Percentiles rank a stretch among this genome's conserved stretches.
Evolutionary conservation across 1,140 invertebrate genomes (phyloP).

Genomic region (Danaus plexippus): DNA sequence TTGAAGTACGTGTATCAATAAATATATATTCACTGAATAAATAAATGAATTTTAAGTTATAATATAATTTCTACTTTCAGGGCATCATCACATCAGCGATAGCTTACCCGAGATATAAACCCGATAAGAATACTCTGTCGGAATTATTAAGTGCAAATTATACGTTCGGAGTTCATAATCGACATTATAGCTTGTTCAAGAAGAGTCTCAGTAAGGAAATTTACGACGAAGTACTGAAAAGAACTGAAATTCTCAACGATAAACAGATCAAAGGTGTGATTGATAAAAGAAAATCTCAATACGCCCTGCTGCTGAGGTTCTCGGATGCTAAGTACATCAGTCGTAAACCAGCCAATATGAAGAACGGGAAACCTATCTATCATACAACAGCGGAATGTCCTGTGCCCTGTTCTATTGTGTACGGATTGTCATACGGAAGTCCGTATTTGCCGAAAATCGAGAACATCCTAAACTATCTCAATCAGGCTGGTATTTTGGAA

Average conservation of each 20-base stretch:
- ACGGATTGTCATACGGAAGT: conserved; percentile 55
- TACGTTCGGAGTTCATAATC: conserved; percentile 52
- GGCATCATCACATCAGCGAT: conserved; percentile 58
- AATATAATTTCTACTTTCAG: conserved; percentile 34
- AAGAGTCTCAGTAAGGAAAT: conserved; percentile 33
- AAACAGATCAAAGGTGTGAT: conserved; percentile 45
- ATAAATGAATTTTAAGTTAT: conserved; percentile 1
- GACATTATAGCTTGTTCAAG: conserved; percentile 41
- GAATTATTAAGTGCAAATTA: conserved; percentile 42
- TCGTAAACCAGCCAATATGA: conserved; percentile 41
- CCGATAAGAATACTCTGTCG: conserved; percentile 40
- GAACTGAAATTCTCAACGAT: conserved; percentile 45
- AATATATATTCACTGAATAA: no score
- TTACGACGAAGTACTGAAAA: conserved; percentile 27
- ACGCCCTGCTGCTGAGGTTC: conserved; percentile 49
- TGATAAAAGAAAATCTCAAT: conserved; percentile 44
- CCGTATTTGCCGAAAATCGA: conserved; percentile 48
- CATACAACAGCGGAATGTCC: conserved; percentile 51
- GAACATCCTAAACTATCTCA: conserved; percentile 41
- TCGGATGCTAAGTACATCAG: conserved; percentile 44
- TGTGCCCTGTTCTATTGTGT: conserved; percentile 54
- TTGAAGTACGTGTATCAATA: conserved; percentile 50
- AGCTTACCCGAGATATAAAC: conserved; percentile 55
- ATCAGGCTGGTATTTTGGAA: conserved; percentile 51
- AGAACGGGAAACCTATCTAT: conserved; percentile 47